Evolutionary conservation across 2,113 vertebrate species (phyloP).

Genomic region (Nestor notabilis): DNA sequence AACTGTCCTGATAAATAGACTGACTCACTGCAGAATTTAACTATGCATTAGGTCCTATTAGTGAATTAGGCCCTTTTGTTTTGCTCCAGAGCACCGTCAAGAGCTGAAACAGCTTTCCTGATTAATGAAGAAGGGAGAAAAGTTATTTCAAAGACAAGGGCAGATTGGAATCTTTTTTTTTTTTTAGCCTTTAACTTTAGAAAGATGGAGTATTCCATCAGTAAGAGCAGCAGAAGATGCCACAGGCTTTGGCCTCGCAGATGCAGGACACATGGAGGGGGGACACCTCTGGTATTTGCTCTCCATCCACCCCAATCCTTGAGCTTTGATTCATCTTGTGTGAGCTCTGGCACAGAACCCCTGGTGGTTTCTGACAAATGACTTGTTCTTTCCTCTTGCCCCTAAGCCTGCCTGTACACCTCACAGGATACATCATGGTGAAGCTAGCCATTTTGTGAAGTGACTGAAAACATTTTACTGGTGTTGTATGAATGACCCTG

Average conservation of each 20-base stretch:
- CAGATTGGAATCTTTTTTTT: background rate
- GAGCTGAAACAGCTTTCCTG: constrained; percentile 10
- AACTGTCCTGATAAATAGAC: constrained; percentile 69
- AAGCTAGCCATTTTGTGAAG: background rate
- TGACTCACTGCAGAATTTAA: constrained; percentile 71
- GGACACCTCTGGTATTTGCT: background rate
- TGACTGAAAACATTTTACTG: no score
- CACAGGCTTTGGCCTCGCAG: fast-evolving
- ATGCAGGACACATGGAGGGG: background rate
- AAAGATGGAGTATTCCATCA: background rate
- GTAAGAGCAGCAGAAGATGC: background rate
- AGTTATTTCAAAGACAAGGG: constrained; percentile 30
- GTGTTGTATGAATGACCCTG: background rate
- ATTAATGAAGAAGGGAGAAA: constrained; percentile 37
- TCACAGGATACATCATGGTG: background rate
- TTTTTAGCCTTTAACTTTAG: background rate
- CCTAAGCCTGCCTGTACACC: fast-evolving
- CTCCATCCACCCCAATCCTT: background rate
- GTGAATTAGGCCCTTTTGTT: constrained; percentile 68
- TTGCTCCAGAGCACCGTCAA: constrained; percentile 48
- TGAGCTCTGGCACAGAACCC: background rate
- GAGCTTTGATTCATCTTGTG: background rate
- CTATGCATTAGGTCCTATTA: constrained; percentile 49
- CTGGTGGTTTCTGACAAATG: background rate
- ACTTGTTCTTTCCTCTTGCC: background rate